These are phyloP conservation scores for Neofelis nebulosa DNA, from an alignment of 2,113 vertebrate species.

Conservation along the genomic window DNA sequence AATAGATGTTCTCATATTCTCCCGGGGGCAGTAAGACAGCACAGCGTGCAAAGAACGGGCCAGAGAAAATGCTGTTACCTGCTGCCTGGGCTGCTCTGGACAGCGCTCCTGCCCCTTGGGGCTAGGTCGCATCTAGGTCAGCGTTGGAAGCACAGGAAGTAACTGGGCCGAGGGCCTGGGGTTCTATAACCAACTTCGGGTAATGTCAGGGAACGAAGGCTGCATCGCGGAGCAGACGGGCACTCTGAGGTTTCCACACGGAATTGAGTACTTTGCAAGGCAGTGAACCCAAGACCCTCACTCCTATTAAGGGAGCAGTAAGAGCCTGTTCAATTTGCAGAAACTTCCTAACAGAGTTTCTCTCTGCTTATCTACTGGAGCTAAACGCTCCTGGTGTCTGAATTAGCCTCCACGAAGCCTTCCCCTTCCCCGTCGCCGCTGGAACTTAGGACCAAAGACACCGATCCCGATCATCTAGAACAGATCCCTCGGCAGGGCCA, in stretches of 20 bases:
- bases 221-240: neutral
- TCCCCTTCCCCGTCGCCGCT: accelerated
- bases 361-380: neutral
- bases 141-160: neutral
- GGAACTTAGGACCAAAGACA: neutral
- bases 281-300: neutral
- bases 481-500: neutral
- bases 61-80: neutral
- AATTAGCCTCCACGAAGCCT: neutral
- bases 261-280: neutral
- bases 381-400: neutral
- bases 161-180: neutral
- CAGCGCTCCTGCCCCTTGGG: accelerated
- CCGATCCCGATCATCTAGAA: neutral
- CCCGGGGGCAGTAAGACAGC: neutral
- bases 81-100: neutral
- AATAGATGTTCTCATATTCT: neutral
- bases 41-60: accelerated
- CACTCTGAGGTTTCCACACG: too few relatives aligned
- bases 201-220: neutral
- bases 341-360: neutral
- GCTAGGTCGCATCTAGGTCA: too few relatives aligned
- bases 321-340: neutral
- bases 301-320: neutral
- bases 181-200: neutral